Base-by-base conservation (phyloP, 2,888 invertebrate species). In the Pristionchus mayeri region DNA sequence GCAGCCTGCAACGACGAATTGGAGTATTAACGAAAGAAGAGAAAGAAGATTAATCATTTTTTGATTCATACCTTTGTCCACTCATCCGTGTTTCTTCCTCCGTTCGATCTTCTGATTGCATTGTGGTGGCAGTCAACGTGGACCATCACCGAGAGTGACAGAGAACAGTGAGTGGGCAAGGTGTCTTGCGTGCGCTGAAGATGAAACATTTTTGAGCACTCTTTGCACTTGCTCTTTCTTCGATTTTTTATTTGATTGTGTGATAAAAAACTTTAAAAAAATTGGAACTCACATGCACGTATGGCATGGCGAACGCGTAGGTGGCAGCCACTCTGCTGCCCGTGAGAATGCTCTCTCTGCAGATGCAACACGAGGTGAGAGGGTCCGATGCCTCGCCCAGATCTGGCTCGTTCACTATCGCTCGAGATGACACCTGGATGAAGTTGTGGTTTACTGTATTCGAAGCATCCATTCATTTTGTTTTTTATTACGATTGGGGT, bases 121-220 rank as follows among this genome's bases (percentile, higher is more conserved):
- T 97, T 96, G 95, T 97, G 97, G 94, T 99, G 98, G 93, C 98
- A 99, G 93, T 98, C 98, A 4, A 98, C 96, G 93, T 99, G 98
- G 40, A 98, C 97, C 54, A 98, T 96, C 94, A 98, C 98, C 94
- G 98, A 98, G 94, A 98, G 98, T 21, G 97, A 97, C 52, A 98
- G 98, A 0, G 98, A 75, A 30, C 57, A 71, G 40, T 84, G 71
- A 13, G 84, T 52, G 30, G 84, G 84, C 0, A 37, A 48, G 6
- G 24, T 18, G 24, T 60, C 48, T 34, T 37, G 57, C 0, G 54
- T 27, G 21, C 76, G 9, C 50, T 80, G 57, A n/a, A 48, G 11
- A 44, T 75, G 7, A 40, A 16, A 6, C 3, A 24, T 48, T 9
- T 75, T 44, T 44, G 44, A 44, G 44, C 6, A 44, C 6, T 44